These are phyloP conservation scores for Dasypolia templi DNA, from an alignment of 2,888 invertebrate species.

Conservation along the genomic window DNA sequence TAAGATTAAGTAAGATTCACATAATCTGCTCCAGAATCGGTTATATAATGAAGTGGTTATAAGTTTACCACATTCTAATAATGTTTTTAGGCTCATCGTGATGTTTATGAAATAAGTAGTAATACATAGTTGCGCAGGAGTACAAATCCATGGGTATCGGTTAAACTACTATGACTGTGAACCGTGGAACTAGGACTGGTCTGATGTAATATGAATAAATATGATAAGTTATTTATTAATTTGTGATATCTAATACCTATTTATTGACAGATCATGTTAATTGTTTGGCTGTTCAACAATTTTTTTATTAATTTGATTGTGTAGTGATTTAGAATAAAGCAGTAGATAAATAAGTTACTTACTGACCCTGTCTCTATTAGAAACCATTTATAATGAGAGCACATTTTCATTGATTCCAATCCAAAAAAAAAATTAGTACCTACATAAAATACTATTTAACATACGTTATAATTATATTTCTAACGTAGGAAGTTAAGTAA, in stretches of 20 bases:
- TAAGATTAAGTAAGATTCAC: slow-evolving; percentile 20
- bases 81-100: slow-evolving; percentile 24
- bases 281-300: not conserved
- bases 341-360: too few relatives aligned
- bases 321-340: too few relatives aligned
- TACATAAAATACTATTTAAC: too few relatives aligned
- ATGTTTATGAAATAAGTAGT: slow-evolving; percentile 46
- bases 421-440: too few relatives aligned
- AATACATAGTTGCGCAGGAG: slow-evolving; percentile 47
- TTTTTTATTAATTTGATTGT: not conserved
- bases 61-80: slow-evolving; percentile 34
- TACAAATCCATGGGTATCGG: slow-evolving; percentile 23
- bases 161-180: slow-evolving; percentile 43
- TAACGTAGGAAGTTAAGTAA: too few relatives aligned
- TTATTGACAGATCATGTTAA: not conserved
- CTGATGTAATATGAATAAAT: not conserved
- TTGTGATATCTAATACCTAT: not conserved
- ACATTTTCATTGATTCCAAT: too few relatives aligned
- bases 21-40: slow-evolving; percentile 38
- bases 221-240: not conserved
- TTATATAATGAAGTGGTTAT: slow-evolving; percentile 43
- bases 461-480: too few relatives aligned
- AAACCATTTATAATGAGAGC: too few relatives aligned
- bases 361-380: too few relatives aligned
- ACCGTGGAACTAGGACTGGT: not conserved